Evolutionary conservation across 2,888 invertebrate genomes (phyloP).

Genomic region (Anoplius nigerrimus): DNA sequence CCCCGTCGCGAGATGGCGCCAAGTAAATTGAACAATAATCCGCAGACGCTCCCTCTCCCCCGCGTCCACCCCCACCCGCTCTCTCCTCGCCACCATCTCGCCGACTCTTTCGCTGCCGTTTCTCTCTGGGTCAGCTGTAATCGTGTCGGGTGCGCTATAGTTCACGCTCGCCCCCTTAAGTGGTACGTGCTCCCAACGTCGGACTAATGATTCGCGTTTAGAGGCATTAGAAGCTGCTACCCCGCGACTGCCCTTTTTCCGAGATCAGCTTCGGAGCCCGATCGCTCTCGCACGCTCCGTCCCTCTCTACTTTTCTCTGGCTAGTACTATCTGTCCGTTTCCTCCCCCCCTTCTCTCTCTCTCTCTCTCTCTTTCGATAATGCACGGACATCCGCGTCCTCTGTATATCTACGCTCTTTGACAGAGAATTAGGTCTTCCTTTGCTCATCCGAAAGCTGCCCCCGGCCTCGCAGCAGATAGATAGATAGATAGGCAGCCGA

Average conservation of each 20-base stretch:
- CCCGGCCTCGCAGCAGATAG: no score
- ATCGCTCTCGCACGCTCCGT: background rate
- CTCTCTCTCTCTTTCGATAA: background rate
- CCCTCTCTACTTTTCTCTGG: background rate
- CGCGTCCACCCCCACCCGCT: no score
- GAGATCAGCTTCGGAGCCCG: background rate
- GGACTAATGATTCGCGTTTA: conserved; percentile 13
- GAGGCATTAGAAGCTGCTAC: conserved; percentile 7
- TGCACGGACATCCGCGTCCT: no score
- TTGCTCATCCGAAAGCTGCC: no score
- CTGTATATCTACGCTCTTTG: no score
- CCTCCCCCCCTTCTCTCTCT: background rate
- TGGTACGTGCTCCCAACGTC: conserved; percentile 18
- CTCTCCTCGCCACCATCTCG: no score
- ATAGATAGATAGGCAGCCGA: no score
- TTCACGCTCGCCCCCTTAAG: conserved; percentile 16
- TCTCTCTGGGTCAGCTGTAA: conserved; percentile 21
- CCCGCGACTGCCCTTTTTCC: background rate
- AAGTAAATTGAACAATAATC: conserved; percentile 38
- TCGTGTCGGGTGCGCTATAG: conserved; percentile 11
- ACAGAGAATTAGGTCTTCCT: no score
- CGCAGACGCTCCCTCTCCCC: conserved; percentile 17
- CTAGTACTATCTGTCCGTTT: background rate
- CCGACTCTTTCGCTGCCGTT: background rate
- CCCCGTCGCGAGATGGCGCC: conserved; percentile 34